Evolutionary conservation across 2,888 invertebrate genomes (phyloP), one percentile per base, ranked within the genome.

Genomic region (Rhynchonema sp.): DNA sequence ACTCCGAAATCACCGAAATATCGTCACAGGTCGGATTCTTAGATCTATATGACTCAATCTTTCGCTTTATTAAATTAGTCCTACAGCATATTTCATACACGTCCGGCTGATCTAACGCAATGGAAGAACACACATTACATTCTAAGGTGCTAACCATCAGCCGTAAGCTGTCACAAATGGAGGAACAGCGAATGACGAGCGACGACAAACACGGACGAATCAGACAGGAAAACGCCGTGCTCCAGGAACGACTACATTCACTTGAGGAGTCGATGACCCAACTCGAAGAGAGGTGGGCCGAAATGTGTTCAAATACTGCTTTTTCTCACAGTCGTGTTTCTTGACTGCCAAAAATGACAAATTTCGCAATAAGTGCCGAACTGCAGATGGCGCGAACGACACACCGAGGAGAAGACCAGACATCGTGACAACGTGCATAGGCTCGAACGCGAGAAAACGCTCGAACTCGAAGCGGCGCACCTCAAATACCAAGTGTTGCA

Each of bases 171-270:
- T 9, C 56, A 46, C 6, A 67, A 38, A 63, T 70, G 63, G 68
- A 71, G 55, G 71, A 72, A 57, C 62, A 64, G 26, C 65, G 67
- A 28, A 60, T 64, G 63, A 59, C 59, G 9, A 62, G 66, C 17
- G 65, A 66, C 30, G 70, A 70, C 55, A 68, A 69, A 56, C 58
- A 65, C 3, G 64, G 68, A 22, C 56, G 63, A 55, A 23, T 59
- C 56, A 29, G 30, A 55, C n/a, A 66, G 52, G 72, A 72, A 26
- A 70, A 69, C 55, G 69, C 70, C n/a, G 62, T 72, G 17, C 64
- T 71, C 23, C 66, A 67, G 57, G 70, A 72, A 62, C 57, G 70
- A 28, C 59, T 69, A 27, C 66, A 70, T 62, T 59, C 63, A 29
- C 59, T 72, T 28, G 71, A 71, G 58, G 71, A 71, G 57, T 68